phyloP scores from a whole-genome alignment of 2,113 vertebrate species.

The Reinhardtius hippoglossoides region DNA sequence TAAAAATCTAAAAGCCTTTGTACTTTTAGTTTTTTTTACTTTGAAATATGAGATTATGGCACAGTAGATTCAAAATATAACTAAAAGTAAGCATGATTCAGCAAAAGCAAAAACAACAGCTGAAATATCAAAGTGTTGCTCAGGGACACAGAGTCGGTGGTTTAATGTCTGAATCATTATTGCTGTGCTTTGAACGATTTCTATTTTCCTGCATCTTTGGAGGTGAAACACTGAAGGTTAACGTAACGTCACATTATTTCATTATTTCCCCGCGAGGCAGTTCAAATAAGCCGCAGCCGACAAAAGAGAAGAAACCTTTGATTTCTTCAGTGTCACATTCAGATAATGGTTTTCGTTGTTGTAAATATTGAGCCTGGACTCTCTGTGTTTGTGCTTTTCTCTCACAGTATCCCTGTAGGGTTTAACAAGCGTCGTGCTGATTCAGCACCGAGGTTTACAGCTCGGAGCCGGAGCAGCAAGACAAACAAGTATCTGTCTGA shows the following conservation, averaged over 20 bases:
- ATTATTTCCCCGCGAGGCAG: not conserved
- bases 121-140: not conserved
- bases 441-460: not conserved
- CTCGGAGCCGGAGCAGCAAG: not conserved
- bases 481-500: not conserved
- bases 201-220: not conserved
- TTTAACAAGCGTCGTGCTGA: not conserved
- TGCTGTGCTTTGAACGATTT: not conserved
- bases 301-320: too few species aligned
- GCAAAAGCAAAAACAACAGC: not conserved
- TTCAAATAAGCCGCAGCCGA: not conserved
- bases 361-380: too few species aligned
- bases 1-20: too few species aligned
- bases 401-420: not conserved
- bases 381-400: not conserved
- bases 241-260: not conserved
- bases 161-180: not conserved
- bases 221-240: not conserved
- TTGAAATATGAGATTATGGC: not conserved
- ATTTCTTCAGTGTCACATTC: too few species aligned
- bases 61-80: not conserved
- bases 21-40: too few species aligned
- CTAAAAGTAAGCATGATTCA: not conserved
- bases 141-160: not conserved
- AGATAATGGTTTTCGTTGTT: not conserved